Percentiles rank a stretch among this genome's conserved stretches.
Conservation (phyloP, 1,140 invertebrate species). For the Halictus rubicundus region DNA sequence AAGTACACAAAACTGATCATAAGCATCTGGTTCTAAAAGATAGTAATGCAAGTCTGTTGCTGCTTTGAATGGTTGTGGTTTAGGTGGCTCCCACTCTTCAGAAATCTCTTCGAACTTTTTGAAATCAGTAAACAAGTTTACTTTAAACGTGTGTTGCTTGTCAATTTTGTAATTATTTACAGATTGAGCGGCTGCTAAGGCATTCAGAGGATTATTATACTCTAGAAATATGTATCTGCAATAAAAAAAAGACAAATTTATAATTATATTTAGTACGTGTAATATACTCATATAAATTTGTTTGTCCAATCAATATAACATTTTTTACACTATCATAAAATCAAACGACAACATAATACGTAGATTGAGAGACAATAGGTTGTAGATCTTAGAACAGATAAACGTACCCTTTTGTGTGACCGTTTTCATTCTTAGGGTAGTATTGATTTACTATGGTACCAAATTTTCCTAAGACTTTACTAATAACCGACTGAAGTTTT, state of each 20-base stretch:
- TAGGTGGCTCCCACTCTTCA: conserved; percentile 95
- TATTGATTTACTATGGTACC: conserved; percentile 94
- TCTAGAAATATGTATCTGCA: conserved; percentile 95
- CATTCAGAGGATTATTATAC: conserved; percentile 90
- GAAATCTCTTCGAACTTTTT: conserved; percentile 96
- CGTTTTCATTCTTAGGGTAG: conserved; percentile 91
- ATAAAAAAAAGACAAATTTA: conserved; percentile 43
- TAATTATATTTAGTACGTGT: too few species aligned
- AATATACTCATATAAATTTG: too few species aligned
- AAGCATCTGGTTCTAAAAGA: conserved; percentile 94
- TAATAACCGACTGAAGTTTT: conserved; percentile 95
- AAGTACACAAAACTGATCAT: conserved; percentile 97
- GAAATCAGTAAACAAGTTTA: conserved; percentile 98
- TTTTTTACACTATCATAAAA: neutral
- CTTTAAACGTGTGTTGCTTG: conserved; percentile 96
- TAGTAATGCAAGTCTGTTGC: conserved; percentile 95
- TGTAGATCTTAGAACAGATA: conserved; percentile 31
- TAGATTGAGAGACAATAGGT: neutral
- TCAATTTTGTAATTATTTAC: conserved; percentile 97
- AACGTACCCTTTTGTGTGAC: conserved; percentile 92
- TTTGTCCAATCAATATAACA: too few species aligned
- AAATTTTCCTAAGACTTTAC: conserved; percentile 95
- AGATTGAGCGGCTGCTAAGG: conserved; percentile 91
- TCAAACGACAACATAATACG: neutral
- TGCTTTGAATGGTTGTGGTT: conserved; percentile 91